These are phyloP conservation scores for Unio delphinus DNA, from an alignment of 2,888 invertebrate genomes.

Conservation along the genomic window DNA sequence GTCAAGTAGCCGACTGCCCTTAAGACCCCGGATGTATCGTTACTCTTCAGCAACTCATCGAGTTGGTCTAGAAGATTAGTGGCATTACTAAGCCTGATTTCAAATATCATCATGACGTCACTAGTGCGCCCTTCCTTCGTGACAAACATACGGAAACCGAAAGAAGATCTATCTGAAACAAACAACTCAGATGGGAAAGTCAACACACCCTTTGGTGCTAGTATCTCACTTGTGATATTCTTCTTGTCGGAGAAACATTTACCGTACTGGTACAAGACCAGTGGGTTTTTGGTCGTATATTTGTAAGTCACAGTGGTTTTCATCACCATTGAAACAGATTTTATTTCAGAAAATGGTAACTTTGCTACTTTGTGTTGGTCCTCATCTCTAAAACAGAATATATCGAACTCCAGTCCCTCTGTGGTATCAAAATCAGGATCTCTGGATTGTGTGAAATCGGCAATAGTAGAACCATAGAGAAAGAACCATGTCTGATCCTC, in stretches of 20 bases:
- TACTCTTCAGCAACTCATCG: constrained; percentile 33
- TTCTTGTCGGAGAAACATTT: constrained; percentile 43
- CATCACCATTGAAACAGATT: constrained; percentile 35
- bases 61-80: constrained; percentile 33
- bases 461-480: constrained; percentile 51
- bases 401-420: constrained; percentile 53
- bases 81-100: constrained; percentile 40
- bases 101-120: constrained; percentile 25
- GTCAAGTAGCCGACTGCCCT: constrained; percentile 31
- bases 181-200: constrained; percentile 54
- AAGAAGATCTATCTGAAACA: constrained; percentile 40
- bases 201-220: constrained; percentile 46
- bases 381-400: constrained; percentile 60
- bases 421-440: constrained; percentile 59
- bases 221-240: constrained; percentile 33
- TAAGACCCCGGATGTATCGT: constrained; percentile 40
- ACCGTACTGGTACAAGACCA: constrained; percentile 52
- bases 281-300: constrained; percentile 43
- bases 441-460: constrained; percentile 49
- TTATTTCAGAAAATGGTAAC: constrained; percentile 18
- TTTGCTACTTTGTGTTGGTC: constrained; percentile 18
- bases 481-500: constrained; percentile 49
- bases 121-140: constrained; percentile 45
- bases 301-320: constrained; percentile 43
- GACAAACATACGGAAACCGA: constrained; percentile 56